phyloP scores from a whole-genome alignment of 2,797 vertebrate genomes.

The Craterocephalus amniculus region DNA sequence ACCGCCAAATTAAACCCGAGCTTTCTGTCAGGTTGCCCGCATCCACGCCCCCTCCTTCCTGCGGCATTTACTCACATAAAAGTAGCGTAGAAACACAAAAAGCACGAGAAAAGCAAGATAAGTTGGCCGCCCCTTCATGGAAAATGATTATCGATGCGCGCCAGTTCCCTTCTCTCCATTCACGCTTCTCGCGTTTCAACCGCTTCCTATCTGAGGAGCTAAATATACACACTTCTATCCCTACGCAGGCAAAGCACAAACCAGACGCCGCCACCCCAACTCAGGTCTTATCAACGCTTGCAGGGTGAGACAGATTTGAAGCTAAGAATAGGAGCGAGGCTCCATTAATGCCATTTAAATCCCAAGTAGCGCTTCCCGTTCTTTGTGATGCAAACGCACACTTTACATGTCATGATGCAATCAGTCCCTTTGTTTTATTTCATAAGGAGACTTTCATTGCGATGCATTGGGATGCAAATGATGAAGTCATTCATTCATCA shows the following conservation, averaged over 20 bases:
- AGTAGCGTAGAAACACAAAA: neutral
- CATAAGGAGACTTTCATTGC: neutral
- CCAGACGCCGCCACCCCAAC: constrained; percentile 44
- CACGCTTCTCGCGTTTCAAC: constrained; percentile 53
- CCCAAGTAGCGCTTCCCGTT: constrained; percentile 35
- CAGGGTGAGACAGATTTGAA: constrained; percentile 64
- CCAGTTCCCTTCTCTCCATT: constrained; percentile 35
- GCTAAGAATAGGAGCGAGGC: constrained; percentile 69
- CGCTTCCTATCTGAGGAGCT: constrained; percentile 56
- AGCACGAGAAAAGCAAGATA: neutral
- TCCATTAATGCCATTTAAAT: constrained; percentile 71
- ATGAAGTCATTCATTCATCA: too few relatives aligned
- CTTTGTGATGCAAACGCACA: constrained; percentile 7
- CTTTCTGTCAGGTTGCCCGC: neutral
- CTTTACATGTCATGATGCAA: constrained; percentile 1
- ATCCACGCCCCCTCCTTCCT: neutral
- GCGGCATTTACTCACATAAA: neutral
- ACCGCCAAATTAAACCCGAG: constrained; percentile 11
- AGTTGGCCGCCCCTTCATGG: constrained; percentile 6
- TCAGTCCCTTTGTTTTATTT: constrained; percentile 5
- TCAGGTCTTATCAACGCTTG: constrained; percentile 52
- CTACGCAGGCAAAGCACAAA: constrained; percentile 53
- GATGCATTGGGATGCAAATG: too few relatives aligned
- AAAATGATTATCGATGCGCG: constrained; percentile 15
- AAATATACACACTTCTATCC: constrained; percentile 36